Evolutionary conservation across 37 sponge, comb jelly and placozoan genomes (phyloP).

Genomic region (Bolinopsis microptera): DNA sequence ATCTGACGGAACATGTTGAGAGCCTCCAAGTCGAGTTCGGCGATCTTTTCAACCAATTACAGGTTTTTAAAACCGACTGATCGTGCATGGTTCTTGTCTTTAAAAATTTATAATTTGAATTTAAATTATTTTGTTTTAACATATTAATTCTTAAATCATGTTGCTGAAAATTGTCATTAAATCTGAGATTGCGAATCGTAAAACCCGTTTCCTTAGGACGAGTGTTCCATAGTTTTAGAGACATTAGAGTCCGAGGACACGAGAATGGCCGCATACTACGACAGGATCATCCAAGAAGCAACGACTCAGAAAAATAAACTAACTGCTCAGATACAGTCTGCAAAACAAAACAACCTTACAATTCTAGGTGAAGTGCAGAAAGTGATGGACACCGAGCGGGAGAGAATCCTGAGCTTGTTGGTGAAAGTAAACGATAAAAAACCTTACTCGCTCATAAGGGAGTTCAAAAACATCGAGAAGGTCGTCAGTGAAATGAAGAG

Average conservation of each 20-base stretch:
- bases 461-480: constrained; percentile 44
- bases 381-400: constrained; percentile 18
- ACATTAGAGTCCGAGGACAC: neutral
- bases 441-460: constrained; percentile 27
- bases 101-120: too few species aligned
- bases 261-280: constrained; percentile 23
- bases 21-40: neutral
- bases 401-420: constrained; percentile 9
- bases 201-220: neutral
- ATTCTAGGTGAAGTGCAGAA: constrained; percentile 42
- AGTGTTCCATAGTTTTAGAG: neutral
- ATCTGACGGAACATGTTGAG: neutral
- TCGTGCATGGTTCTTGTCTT: too few species aligned
- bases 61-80: too few species aligned
- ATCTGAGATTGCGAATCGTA: neutral
- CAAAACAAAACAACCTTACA: neutral
- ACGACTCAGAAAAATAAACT: neutral
- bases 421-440: constrained; percentile 51
- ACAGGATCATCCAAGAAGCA: constrained; percentile 5
- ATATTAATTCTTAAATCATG: neutral
- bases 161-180: too few species aligned
- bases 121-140: too few species aligned
- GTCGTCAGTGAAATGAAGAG: constrained; percentile 48
- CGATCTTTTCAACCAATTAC: neutral
- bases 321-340: constrained; percentile 16